A percentile compares a stretch with the other conserved stretches of the same genome.
Evolutionary conservation across 2,797 vertebrate genomes (phyloP).

Genomic region (Chromobotia macracanthus): DNA sequence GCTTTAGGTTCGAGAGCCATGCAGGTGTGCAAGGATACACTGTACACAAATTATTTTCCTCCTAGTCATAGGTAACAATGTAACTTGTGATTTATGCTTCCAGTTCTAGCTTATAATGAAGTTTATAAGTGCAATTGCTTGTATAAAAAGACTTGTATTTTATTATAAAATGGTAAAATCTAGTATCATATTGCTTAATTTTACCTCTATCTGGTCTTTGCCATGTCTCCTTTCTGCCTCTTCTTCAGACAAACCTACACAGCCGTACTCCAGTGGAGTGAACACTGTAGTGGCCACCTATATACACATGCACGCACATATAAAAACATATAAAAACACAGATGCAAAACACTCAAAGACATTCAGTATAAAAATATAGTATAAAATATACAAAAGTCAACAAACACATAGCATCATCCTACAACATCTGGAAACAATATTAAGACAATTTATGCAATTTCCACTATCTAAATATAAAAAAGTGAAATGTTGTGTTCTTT

Average conservation of each 20-base stretch:
- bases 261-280: constrained; percentile 92
- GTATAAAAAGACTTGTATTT: background rate
- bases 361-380: no score
- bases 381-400: no score
- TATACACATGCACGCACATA: constrained; percentile 30
- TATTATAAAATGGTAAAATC: background rate
- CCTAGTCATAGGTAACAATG: background rate
- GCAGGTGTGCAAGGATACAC: constrained; percentile 70
- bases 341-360: background rate
- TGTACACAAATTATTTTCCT: background rate
- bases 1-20: constrained; percentile 55
- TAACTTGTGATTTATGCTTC: background rate
- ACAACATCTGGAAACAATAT: no score
- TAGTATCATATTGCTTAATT: background rate
- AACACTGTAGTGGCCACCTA: constrained; percentile 95
- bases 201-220: constrained; percentile 86
- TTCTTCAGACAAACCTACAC: constrained; percentile 93
- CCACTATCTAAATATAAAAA: no score
- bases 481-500: no score
- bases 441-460: no score
- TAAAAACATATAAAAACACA: constrained; percentile 32
- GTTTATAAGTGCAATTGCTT: background rate
- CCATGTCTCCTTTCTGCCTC: constrained; percentile 78
- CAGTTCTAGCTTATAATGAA: background rate
- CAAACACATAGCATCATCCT: no score